Evolutionary conservation across 2,797 vertebrate species (phyloP).

Genomic region (Pagetopsis macropterus): DNA sequence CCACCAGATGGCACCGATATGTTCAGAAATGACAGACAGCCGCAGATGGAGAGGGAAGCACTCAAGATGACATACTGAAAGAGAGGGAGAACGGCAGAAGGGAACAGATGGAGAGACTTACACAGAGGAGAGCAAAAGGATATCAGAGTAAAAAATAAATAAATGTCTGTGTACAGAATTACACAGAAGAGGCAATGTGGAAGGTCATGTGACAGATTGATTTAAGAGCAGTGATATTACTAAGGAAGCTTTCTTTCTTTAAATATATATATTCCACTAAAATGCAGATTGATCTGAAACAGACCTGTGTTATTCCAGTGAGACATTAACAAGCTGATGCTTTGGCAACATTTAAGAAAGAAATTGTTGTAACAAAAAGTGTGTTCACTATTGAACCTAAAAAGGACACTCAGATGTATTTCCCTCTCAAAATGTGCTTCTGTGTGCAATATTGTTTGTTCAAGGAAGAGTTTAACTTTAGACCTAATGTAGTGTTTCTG

Average conservation of each 20-base stretch:
- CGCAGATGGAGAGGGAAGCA: constrained; percentile 60
- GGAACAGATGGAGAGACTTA: constrained; percentile 59
- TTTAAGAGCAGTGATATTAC: neutral
- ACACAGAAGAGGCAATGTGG: neutral
- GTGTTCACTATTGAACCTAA: neutral
- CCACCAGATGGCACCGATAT: constrained; percentile 74
- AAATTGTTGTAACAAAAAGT: constrained; percentile 5
- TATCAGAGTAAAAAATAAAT: constrained; percentile 34
- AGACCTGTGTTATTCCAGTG: neutral
- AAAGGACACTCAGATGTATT: no score
- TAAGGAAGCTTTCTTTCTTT: neutral
- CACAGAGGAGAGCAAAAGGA: constrained; percentile 32
- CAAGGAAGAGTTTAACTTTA: no score
- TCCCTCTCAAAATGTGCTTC: no score
- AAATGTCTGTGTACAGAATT: constrained; percentile 9
- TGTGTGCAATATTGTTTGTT: no score
- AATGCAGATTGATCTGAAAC: neutral
- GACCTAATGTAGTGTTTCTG: no score
- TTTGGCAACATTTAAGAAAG: neutral
- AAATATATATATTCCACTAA: neutral
- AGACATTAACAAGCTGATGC: neutral
- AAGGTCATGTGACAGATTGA: constrained; percentile 15
- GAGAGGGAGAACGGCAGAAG: constrained; percentile 49
- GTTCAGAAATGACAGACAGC: constrained; percentile 63
- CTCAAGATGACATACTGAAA: constrained; percentile 54